A percentile compares a stretch with the other conserved stretches of the same genome.
These are phyloP conservation scores for Berghia stephanieae DNA, from an alignment of 1,140 invertebrate species.

Conservation along the genomic window DNA sequence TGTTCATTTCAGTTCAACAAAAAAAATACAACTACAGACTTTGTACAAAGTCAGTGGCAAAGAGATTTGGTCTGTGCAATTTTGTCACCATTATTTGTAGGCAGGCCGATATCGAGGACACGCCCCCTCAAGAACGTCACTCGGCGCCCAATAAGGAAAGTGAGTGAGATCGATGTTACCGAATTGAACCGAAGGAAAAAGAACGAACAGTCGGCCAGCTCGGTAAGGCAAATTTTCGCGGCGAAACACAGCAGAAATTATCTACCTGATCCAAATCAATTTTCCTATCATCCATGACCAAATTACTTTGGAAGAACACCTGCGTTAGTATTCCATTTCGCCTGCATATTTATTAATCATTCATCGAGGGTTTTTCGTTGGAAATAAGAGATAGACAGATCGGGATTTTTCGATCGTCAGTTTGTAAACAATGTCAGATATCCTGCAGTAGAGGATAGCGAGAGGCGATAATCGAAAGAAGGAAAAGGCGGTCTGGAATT, in stretches of 20 bases:
- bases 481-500: neutral
- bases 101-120: conserved; percentile 23
- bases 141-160: conserved; percentile 26
- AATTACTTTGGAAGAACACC: too few relatives aligned
- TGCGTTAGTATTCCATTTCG: too few relatives aligned
- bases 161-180: conserved; percentile 17
- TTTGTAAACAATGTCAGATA: conserved; percentile 26
- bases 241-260: too few relatives aligned
- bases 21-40: conserved; percentile 14
- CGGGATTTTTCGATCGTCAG: neutral
- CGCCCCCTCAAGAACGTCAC: conserved; percentile 26
- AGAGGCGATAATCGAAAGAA: conserved; percentile 13
- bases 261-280: conserved; percentile 16
- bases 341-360: too few relatives aligned
- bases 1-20: neutral
- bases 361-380: too few relatives aligned
- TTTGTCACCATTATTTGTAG: conserved; percentile 23
- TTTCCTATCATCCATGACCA: conserved; percentile 3
- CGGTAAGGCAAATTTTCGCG: too few relatives aligned
- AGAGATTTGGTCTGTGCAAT: conserved; percentile 24
- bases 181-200: conserved; percentile 3
- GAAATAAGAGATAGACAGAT: neutral
- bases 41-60: too few relatives aligned
- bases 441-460: too few relatives aligned
- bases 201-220: too few relatives aligned